phyloP scores from a whole-genome alignment of 2,888 invertebrate species.

The Andrena camellia region DNA sequence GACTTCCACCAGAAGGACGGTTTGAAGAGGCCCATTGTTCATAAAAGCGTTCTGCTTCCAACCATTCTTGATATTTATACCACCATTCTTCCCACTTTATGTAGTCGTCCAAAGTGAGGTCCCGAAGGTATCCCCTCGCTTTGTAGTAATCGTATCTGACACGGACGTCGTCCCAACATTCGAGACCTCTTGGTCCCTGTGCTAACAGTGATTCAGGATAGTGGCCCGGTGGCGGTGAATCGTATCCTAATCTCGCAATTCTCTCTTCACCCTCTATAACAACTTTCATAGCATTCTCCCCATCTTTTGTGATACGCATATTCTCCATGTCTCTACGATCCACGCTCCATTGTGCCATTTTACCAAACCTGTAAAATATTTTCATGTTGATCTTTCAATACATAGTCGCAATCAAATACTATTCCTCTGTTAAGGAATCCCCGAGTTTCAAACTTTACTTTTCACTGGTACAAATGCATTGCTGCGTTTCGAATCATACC shows the following conservation, averaged over 20 bases:
- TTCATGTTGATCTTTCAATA: neutral
- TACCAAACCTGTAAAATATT: constrained; percentile 89
- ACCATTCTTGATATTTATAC: constrained; percentile 97
- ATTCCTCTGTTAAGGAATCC: neutral
- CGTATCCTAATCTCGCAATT: constrained; percentile 86
- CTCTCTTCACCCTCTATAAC: constrained; percentile 89
- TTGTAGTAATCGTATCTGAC: constrained; percentile 96
- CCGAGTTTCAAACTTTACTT: neutral
- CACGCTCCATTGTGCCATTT: constrained; percentile 96
- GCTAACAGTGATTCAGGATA: constrained; percentile 92
- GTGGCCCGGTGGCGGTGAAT: constrained; percentile 89
- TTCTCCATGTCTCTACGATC: constrained; percentile 95
- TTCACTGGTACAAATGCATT: neutral
- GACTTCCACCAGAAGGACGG: constrained; percentile 85
- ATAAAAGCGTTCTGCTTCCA: constrained; percentile 92
- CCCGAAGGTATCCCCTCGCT: constrained; percentile 93
- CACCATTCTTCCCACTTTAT: constrained; percentile 98
- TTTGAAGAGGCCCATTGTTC: constrained; percentile 88
- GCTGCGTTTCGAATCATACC: constrained; percentile 74
- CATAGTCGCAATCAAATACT: neutral
- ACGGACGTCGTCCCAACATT: constrained; percentile 95
- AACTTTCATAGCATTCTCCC: constrained; percentile 89
- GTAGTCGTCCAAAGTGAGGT: constrained; percentile 92
- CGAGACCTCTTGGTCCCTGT: constrained; percentile 90
- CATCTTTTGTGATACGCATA: constrained; percentile 94